Evolutionary conservation across 2,113 vertebrate species (phyloP).

Genomic region (Trogon surrucura): DNA sequence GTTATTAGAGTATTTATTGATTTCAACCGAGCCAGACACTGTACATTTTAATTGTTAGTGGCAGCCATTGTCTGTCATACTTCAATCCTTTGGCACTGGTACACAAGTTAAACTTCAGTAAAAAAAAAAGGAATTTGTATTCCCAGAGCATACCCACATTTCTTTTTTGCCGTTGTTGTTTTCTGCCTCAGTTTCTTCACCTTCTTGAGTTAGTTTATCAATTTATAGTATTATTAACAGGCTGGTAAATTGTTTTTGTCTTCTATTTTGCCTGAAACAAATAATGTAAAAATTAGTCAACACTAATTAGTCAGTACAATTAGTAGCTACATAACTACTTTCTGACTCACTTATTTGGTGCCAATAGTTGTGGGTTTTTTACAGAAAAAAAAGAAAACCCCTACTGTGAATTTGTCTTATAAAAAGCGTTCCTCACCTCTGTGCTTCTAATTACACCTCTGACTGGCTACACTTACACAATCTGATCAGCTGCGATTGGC

Average conservation of each 20-base stretch:
- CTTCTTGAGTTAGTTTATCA: background rate
- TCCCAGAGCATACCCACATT: background rate
- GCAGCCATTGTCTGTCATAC: accelerated
- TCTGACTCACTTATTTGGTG: background rate
- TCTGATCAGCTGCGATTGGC: background rate
- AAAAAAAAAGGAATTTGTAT: background rate
- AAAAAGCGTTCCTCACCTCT: background rate
- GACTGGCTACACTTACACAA: background rate
- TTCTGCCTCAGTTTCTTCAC: background rate
- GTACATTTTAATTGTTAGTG: background rate
- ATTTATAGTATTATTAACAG: background rate
- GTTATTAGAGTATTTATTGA: background rate
- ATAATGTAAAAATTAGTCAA: background rate
- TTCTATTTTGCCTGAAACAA: background rate
- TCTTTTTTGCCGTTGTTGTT: too few relatives aligned
- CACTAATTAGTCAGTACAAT: background rate
- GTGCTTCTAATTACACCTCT: background rate
- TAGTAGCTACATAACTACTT: background rate
- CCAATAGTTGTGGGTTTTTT: background rate
- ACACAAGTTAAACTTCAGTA: background rate
- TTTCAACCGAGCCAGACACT: background rate
- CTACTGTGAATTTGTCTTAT: background rate
- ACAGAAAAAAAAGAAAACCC: background rate
- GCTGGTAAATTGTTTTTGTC: background rate
- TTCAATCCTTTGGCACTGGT: background rate